Conservation (phyloP, 2,888 invertebrate species). For the Platerodrilus igneus region DNA sequence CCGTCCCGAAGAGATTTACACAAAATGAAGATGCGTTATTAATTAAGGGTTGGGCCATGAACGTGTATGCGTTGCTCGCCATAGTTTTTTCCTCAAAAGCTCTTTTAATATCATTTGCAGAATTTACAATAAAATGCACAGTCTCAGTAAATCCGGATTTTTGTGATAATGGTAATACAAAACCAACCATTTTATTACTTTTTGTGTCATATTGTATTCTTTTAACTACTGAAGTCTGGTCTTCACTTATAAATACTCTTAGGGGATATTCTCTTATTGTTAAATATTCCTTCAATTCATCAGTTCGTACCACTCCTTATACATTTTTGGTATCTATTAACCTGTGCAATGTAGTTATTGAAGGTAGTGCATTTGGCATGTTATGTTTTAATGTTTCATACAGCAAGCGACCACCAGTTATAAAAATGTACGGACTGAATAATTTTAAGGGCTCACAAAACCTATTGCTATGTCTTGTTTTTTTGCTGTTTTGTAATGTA, state of each 20-base stretch:
- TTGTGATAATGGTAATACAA: not conserved
- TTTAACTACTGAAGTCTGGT: not conserved
- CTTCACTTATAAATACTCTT: not conserved
- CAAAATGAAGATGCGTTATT: conserved; percentile 1
- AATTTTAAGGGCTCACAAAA: too few species aligned
- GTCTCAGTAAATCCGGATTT: not conserved
- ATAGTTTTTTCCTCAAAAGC: not conserved
- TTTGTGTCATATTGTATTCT: not conserved
- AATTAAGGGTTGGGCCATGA: not conserved
- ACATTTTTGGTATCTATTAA: not conserved
- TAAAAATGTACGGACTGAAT: too few species aligned
- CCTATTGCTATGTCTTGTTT: too few species aligned
- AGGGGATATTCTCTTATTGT: not conserved
- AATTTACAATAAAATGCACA: not conserved
- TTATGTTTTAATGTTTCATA: too few species aligned
- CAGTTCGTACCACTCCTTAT: not conserved
- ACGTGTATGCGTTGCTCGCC: not conserved
- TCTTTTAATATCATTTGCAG: not conserved
- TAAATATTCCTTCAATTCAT: not conserved
- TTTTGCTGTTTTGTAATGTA: too few species aligned
- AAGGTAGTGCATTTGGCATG: not conserved
- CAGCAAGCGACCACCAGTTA: too few species aligned
- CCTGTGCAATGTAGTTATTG: not conserved
- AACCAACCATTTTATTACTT: not conserved
- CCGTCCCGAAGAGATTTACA: not conserved